phyloP scores from a whole-genome alignment of 2,888 invertebrate genomes.

The Hypolimnas misippus region DNA sequence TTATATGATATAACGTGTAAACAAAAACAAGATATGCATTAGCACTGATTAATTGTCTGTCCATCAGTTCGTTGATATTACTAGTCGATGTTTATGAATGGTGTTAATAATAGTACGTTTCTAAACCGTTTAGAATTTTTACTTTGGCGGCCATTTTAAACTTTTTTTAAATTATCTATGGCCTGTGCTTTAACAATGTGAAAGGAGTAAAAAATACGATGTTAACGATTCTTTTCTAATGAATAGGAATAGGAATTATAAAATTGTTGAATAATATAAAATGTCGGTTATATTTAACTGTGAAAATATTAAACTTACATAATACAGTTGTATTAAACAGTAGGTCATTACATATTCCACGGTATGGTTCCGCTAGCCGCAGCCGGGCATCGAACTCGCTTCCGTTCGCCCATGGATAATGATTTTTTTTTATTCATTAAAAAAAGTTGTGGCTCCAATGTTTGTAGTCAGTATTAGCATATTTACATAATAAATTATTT shows the following conservation, averaged over 20 bases:
- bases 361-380: constrained; percentile 63
- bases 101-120: constrained; percentile 35
- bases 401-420: constrained; percentile 54
- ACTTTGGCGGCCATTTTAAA: not conserved
- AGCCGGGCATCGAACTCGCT: constrained; percentile 73
- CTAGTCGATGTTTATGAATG: constrained; percentile 55
- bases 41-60: constrained; percentile 64
- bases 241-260: too few species aligned
- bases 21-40: constrained; percentile 73
- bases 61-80: constrained; percentile 58
- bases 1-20: constrained; percentile 52
- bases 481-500: not conserved
- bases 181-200: too few species aligned
- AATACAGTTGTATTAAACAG: constrained; percentile 25
- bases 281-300: not conserved
- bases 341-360: constrained; percentile 62
- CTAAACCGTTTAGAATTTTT: constrained; percentile 14
- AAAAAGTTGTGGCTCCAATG: constrained; percentile 2
- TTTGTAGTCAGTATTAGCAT: not conserved
- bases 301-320: constrained; percentile 8
- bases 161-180: not conserved
- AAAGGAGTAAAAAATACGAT: too few species aligned
- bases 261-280: too few species aligned
- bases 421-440: constrained; percentile 25
- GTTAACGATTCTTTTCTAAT: too few species aligned